A percentile compares a stretch with the other conserved stretches of the same genome.
These are phyloP conservation scores for Micromesistius poutassou DNA, from an alignment of 2,797 vertebrate species.

Conservation along the genomic window DNA sequence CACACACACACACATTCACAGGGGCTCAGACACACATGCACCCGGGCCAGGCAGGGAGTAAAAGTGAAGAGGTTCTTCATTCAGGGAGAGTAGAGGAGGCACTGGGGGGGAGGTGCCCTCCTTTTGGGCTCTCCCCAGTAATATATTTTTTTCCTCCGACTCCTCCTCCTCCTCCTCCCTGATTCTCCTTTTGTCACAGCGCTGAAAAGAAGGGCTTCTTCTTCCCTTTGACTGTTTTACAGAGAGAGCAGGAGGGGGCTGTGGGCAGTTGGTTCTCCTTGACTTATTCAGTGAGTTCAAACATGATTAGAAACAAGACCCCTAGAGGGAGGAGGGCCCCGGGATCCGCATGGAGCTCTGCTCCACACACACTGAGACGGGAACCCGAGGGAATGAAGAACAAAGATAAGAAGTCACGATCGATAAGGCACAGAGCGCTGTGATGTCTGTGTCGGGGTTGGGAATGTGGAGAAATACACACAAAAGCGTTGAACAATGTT, in stretches of 20 bases:
- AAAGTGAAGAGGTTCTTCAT: slow-evolving; percentile 71
- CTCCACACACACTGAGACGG: neutral
- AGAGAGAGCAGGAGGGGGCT: slow-evolving; percentile 22
- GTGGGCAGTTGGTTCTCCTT: slow-evolving; percentile 50
- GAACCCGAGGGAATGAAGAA: neutral
- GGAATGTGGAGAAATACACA: neutral
- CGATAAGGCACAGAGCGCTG: neutral
- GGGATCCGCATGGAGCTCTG: slow-evolving; percentile 9
- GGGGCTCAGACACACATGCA: slow-evolving; percentile 45
- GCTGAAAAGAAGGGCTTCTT: slow-evolving; percentile 67
- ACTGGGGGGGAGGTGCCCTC: slow-evolving; percentile 50
- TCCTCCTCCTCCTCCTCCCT: slow-evolving; percentile 47
- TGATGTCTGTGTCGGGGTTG: slow-evolving; percentile 11
- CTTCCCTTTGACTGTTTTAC: slow-evolving; percentile 55
- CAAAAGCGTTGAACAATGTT: neutral
- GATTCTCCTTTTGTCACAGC: slow-evolving; percentile 65
- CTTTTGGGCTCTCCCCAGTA: slow-evolving; percentile 60
- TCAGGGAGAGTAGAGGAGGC: slow-evolving; percentile 56
- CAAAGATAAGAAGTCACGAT: slow-evolving; percentile 8
- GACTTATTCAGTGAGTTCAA: slow-evolving; percentile 46
- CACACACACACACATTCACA: slow-evolving; percentile 37
- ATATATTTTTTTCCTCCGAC: slow-evolving; percentile 55
- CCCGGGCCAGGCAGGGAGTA: slow-evolving; percentile 58
- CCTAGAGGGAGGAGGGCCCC: slow-evolving; percentile 33
- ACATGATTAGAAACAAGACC: slow-evolving; percentile 25